A percentile compares a stretch with the other conserved stretches of the same genome.
These are phyloP conservation scores for Leptocoma aspasia DNA, from an alignment of 2,113 vertebrate species.

Conservation along the genomic window DNA sequence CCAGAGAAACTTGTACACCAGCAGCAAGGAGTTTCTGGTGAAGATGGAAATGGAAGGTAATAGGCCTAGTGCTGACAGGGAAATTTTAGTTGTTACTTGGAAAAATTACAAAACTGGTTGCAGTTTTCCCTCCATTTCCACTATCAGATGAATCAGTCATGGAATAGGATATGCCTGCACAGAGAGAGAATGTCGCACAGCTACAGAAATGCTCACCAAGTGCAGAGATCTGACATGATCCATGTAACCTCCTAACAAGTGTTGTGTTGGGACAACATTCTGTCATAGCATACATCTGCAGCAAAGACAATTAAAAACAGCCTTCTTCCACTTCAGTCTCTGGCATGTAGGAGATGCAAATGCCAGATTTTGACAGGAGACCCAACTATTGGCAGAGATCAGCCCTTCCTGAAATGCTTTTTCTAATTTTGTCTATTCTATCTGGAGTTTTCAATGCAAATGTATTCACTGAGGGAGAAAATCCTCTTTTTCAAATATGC, in stretches of 20 bases:
- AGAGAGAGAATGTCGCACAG: background rate
- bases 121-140: background rate
- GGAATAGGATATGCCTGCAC: background rate
- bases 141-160: background rate
- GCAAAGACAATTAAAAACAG: background rate
- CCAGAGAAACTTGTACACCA: background rate
- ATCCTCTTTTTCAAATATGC: background rate
- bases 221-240: background rate
- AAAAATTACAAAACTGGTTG: background rate
- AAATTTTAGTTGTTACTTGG: background rate
- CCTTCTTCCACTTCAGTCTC: background rate
- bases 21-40: background rate
- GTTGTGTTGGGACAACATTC: background rate
- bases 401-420: background rate
- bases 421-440: background rate
- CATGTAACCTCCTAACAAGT: background rate
- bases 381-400: background rate
- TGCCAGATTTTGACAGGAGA: background rate
- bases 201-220: background rate
- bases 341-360: background rate
- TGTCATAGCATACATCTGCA: accelerated
- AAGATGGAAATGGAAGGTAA: background rate
- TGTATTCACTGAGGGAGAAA: background rate
- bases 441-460: background rate
- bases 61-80: background rate